Evolutionary conservation across 2,888 invertebrate species (phyloP).

Genomic region (Nephrotoma guestfalica): DNA sequence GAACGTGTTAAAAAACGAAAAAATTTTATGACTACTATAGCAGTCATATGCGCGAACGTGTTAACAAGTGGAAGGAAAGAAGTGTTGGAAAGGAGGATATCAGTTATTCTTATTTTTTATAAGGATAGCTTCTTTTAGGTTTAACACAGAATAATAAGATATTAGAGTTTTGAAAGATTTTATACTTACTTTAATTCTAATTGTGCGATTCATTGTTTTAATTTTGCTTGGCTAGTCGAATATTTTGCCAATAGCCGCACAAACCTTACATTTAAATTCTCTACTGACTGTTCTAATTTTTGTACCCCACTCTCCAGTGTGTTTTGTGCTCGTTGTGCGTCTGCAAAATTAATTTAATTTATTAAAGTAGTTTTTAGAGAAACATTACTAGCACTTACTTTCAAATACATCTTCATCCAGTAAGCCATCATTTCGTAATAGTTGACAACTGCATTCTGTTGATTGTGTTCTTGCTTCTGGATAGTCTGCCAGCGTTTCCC

Average conservation of each 20-base stretch:
- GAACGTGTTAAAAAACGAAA: too few species aligned
- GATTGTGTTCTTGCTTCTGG: conserved; percentile 73
- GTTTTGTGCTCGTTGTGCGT: conserved; percentile 39
- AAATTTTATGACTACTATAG: too few species aligned
- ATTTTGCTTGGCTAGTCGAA: conserved; percentile 66
- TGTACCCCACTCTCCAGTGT: conserved; percentile 66
- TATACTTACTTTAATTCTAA: conserved; percentile 46
- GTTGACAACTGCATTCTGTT: conserved; percentile 73
- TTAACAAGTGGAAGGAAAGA: too few species aligned
- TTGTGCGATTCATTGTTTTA: conserved; percentile 64
- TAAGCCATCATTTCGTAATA: conserved; percentile 75
- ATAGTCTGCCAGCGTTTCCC: conserved; percentile 80
- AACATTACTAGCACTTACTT: conserved; percentile 19
- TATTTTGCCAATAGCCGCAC: conserved; percentile 71
- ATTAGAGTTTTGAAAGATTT: too few species aligned
- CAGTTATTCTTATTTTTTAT: too few species aligned
- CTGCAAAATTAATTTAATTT: conserved; percentile 15
- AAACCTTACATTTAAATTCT: conserved; percentile 62
- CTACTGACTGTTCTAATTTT: conserved; percentile 57
- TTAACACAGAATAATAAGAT: too few species aligned
- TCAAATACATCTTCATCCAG: conserved; percentile 67
- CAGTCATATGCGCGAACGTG: too few species aligned
- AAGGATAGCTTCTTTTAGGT: too few species aligned
- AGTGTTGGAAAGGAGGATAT: too few species aligned
- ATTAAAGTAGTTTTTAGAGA: neutral